A percentile compares a stretch with the other conserved stretches of the same genome.
phyloP scores from a whole-genome alignment of 1,140 invertebrate species.

The Bombus vancouverensis region DNA sequence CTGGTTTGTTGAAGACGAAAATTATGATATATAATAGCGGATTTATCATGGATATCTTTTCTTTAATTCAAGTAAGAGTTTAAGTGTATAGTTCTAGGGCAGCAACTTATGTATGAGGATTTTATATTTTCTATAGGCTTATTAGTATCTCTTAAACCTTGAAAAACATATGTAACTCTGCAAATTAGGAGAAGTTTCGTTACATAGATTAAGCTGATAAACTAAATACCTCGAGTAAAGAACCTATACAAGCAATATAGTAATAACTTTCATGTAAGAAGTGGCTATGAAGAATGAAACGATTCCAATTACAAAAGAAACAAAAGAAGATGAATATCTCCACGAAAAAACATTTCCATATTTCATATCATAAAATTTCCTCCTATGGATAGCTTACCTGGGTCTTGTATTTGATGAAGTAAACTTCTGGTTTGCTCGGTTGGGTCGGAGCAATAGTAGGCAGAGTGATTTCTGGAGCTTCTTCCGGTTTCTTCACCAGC shows the following conservation, averaged over 20 bases:
- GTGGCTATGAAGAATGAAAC: too few species aligned
- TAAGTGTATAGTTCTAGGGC: neutral
- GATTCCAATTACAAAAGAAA: too few species aligned
- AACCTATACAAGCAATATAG: too few species aligned
- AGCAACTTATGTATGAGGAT: too few species aligned
- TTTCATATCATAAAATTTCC: neutral
- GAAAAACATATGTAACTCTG: too few species aligned
- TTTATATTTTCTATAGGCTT: neutral
- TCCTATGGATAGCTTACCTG: conserved; percentile 78
- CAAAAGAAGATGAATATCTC: too few species aligned
- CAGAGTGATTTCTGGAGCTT: conserved; percentile 89
- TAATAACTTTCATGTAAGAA: too few species aligned
- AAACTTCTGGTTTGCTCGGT: conserved; percentile 92
- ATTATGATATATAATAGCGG: neutral
- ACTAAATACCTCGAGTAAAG: too few species aligned
- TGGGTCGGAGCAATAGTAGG: conserved; percentile 89
- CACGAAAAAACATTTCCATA: neutral
- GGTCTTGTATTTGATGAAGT: conserved; percentile 94
- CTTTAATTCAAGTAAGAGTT: neutral
- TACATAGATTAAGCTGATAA: too few species aligned
- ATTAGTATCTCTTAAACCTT: neutral
- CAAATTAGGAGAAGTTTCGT: too few species aligned
- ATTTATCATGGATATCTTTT: neutral
- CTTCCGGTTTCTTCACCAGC: conserved; percentile 92
- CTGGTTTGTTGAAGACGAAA: neutral